These are phyloP conservation scores for Melipona quadrifasciata DNA, from an alignment of 1,140 invertebrate genomes.

Conservation along the genomic window DNA sequence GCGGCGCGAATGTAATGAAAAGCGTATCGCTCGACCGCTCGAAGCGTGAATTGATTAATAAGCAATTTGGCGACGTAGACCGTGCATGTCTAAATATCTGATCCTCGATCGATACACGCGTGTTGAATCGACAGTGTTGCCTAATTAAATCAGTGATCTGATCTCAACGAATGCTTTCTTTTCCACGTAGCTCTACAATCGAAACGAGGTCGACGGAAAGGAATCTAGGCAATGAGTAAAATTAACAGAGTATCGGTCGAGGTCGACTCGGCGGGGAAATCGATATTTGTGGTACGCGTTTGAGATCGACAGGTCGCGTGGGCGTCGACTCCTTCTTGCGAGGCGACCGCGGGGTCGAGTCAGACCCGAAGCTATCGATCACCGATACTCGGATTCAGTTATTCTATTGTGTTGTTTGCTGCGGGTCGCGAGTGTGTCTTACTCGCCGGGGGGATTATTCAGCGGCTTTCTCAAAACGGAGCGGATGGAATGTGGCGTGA, in stretches of 20 bases:
- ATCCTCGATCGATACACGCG: constrained; percentile 29
- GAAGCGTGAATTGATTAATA: constrained; percentile 60
- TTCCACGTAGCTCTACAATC: not conserved
- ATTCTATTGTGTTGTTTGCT: constrained; percentile 62
- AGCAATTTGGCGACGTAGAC: constrained; percentile 53
- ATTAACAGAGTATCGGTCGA: not conserved
- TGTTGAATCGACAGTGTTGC: constrained; percentile 50
- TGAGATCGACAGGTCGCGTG: constrained; percentile 36
- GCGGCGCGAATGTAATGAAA: constrained; percentile 17
- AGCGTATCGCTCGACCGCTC: constrained; percentile 34
- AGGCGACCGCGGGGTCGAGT: constrained; percentile 27
- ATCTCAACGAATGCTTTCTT: not conserved
- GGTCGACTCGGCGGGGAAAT: not conserved
- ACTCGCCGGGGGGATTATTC: constrained; percentile 38
- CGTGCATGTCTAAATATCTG: constrained; percentile 52
- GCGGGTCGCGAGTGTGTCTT: constrained; percentile 54
- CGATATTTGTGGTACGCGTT: constrained; percentile 15
- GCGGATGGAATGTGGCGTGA: constrained; percentile 41
- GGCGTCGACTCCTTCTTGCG: constrained; percentile 59
- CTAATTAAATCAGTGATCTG: constrained; percentile 63
- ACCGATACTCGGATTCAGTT: constrained; percentile 67
- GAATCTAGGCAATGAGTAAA: not conserved
- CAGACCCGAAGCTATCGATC: constrained; percentile 65
- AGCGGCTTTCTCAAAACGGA: constrained; percentile 45
- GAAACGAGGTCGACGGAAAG: not conserved